Evolutionary conservation across 2,888 invertebrate species (phyloP), one percentile per base, ranked within the genome.

Genomic region (Baccha elongata): DNA sequence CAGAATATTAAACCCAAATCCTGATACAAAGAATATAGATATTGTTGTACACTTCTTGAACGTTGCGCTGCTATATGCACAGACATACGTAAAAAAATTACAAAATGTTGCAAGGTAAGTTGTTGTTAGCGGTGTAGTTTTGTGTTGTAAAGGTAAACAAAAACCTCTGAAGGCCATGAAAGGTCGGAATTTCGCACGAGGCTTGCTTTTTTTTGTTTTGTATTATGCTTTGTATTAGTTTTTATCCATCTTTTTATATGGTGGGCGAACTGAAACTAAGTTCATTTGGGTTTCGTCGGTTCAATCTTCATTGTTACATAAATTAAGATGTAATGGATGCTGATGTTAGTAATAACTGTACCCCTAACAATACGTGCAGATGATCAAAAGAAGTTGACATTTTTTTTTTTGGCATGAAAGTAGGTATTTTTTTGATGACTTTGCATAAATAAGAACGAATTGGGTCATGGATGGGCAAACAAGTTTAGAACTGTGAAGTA

Each of bases 101-200:
- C 40, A 23, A 64, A 69, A 60, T 75, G 68, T 58, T 80, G 69
- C 67, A 68, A 62, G 62, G 67, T 74, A 75, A 64, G 68, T 52
- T 58, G 42, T 10, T 48, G 10, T 40, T 35, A n/a, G 44, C 8
- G 42, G 46, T 78, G 53, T 35, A 53, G 52, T 72, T 26, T 71
- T 53, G 58, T 64, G 42, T 46, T 11, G 67, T 26, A 50, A 62
- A 80, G 55, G 75, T 75, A 80, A 80, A 74, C 74, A 80, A 80
- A 80, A 74, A 80, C 48, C 48, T 75, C 75, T 80, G 80, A 80
- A 80, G 80, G 80, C 80, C 80, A 80, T 74, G 80, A 75, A 80
- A 80, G 80, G 80, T 80, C 80, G 80, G 52, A 80, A 69, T 75
- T 80, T 80, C 69, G 69, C 75, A 80, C 65, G 55, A 44, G 29